Conservation (phyloP, 2,888 invertebrate genomes). For the Brachypalpus laphriformis region DNA sequence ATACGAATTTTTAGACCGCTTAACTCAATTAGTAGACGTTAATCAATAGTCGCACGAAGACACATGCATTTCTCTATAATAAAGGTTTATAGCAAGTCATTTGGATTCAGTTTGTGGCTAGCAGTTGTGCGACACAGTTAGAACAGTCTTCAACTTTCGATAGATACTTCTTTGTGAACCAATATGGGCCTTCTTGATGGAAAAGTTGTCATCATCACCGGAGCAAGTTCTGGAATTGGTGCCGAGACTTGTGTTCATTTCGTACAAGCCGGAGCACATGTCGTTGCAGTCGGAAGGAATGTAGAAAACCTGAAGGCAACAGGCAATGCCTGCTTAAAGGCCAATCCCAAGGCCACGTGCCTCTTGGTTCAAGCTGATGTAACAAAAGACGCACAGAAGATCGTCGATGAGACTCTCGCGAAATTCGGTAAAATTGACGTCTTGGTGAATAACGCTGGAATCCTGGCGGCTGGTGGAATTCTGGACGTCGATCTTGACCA, state of each 20-base stretch:
- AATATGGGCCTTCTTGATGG: slow-evolving; percentile 37
- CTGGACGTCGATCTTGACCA: slow-evolving; percentile 91
- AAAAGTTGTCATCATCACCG: slow-evolving; percentile 55
- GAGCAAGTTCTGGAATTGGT: slow-evolving; percentile 59
- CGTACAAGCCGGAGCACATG: slow-evolving; percentile 23
- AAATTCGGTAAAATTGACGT: slow-evolving; percentile 87
- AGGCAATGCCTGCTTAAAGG: slow-evolving; percentile 9
- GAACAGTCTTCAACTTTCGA: background rate
- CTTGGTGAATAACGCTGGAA: slow-evolving; percentile 93
- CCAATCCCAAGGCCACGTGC: slow-evolving; percentile 32
- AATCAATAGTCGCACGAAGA: too few relatives aligned
- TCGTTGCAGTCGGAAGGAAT: slow-evolving; percentile 61
- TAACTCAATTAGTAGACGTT: too few relatives aligned
- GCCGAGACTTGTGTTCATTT: slow-evolving; percentile 58
- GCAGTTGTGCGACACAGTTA: background rate
- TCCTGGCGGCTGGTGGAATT: slow-evolving; percentile 89
- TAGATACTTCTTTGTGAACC: background rate
- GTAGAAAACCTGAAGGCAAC: slow-evolving; percentile 46
- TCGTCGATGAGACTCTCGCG: slow-evolving; percentile 88
- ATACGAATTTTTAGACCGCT: too few relatives aligned
- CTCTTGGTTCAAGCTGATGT: slow-evolving; percentile 86
- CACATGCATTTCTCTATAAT: too few relatives aligned
- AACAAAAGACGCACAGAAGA: slow-evolving; percentile 85
- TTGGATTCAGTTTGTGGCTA: background rate
- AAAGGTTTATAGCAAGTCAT: too few relatives aligned